Percentiles rank a stretch among this genome's conserved stretches.
phyloP scores from a whole-genome alignment of 2,888 invertebrate species.

The Apamea anceps region DNA sequence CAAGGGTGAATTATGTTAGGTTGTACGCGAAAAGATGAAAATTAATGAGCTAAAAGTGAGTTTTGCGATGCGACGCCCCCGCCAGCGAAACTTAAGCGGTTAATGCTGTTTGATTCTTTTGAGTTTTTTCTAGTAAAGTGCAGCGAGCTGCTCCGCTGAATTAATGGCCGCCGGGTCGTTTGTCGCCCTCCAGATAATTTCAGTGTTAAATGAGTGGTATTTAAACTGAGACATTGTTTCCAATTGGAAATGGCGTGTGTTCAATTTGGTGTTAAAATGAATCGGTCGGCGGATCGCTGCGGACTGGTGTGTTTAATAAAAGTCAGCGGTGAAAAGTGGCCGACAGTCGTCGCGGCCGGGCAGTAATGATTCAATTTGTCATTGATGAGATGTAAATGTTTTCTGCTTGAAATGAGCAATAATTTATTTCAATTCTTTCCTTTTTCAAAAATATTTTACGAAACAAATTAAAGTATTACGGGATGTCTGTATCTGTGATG shows the following conservation, averaged over 20 bases:
- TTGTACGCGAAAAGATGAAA: constrained; percentile 88
- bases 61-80: constrained; percentile 73
- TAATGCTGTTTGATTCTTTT: constrained; percentile 82
- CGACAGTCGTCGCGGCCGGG: constrained; percentile 8
- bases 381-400: constrained; percentile 38
- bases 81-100: constrained; percentile 76
- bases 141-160: constrained; percentile 71
- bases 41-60: constrained; percentile 90
- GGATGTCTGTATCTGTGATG: neutral
- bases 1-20: constrained; percentile 89
- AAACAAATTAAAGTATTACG: neutral
- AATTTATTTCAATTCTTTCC: neutral
- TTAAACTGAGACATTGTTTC: constrained; percentile 75
- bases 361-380: constrained; percentile 51
- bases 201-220: constrained; percentile 75
- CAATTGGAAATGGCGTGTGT: constrained; percentile 67
- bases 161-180: constrained; percentile 77
- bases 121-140: constrained; percentile 73
- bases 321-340: constrained; percentile 49
- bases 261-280: constrained; percentile 69
- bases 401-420: constrained; percentile 1
- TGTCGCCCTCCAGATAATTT: constrained; percentile 76
- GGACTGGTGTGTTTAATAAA: constrained; percentile 47
- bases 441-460: constrained; percentile 6
- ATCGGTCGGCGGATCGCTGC: constrained; percentile 32